Evolutionary conservation across 2,113 vertebrate species (phyloP).

Genomic region (Corythornis vintsioides): DNA sequence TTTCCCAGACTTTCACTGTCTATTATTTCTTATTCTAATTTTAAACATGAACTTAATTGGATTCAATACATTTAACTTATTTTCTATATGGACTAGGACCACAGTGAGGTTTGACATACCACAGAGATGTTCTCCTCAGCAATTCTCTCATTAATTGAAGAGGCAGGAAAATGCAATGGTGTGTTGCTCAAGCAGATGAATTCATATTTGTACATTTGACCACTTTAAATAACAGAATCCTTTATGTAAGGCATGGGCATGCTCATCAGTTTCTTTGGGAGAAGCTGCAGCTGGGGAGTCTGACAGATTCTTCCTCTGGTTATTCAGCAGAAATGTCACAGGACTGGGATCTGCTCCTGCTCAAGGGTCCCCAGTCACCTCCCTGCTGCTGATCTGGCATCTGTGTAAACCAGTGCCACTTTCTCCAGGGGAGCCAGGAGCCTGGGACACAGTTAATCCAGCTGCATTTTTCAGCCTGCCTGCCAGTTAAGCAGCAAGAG

Average conservation of each 20-base stretch:
- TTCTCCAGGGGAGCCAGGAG: not conserved
- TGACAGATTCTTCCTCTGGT: not conserved
- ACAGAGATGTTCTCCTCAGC: not conserved
- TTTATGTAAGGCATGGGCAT: rapidly evolving
- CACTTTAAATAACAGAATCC: not conserved
- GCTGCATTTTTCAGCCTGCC: not conserved
- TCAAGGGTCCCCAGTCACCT: rapidly evolving
- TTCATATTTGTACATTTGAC: not conserved
- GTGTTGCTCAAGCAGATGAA: not conserved
- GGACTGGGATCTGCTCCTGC: not conserved
- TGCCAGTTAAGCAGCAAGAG: not conserved
- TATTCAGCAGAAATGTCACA: not conserved
- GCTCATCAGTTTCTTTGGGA: rapidly evolving
- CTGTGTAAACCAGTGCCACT: rapidly evolving
- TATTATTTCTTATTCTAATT: not conserved
- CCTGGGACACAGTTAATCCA: not conserved
- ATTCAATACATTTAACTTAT: not conserved
- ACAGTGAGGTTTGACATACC: not conserved
- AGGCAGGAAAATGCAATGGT: rapidly evolving
- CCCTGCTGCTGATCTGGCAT: not conserved
- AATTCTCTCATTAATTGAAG: not conserved
- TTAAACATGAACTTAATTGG: not conserved
- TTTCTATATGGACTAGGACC: not conserved
- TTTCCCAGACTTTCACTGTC: not conserved
- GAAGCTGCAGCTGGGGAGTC: not conserved